Base-by-base conservation (phyloP, 2,888 invertebrate genomes). In the Parnassius smintheus region DNA sequence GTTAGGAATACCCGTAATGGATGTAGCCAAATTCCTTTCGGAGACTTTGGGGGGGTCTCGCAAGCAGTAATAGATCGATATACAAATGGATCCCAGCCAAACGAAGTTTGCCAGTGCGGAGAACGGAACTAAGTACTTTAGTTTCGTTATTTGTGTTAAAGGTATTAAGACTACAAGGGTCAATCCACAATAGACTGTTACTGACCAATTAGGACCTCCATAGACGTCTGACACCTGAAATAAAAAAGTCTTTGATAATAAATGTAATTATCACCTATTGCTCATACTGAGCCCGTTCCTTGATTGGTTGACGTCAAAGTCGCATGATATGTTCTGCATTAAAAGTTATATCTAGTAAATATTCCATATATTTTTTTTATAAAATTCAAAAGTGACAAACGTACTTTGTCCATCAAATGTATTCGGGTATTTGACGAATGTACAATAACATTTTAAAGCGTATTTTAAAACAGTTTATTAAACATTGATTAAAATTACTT, bases 81-180 rank as follows among this genome's bases (percentile, higher is more conserved):
- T 95, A 58, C 93, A 93, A 63, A 99, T 95, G 0, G 97, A 96
- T 0, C 92, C 85, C 0, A 96, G 89, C 91, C 98, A 96, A 45
- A 96, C 95, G 18, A 96, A 74, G 82, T 98, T 98, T 56, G 98
- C 98, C 44, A 97, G 79, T 52, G 96, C 94, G 0, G 98, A 98
- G 85, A 98, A 96, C 0, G 98, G 97, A 9, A 98, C 97, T 67
- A 99, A 86, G 76, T 95, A 95, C 78, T 95, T 96, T 0, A 98
- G 92, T 72, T 96, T 94, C 22, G 96, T 93, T 69, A 97, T 94
- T 80, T 95, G 95, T 4, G 94, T 94, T 25, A 96, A 89, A 0
- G 96, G 88, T 1, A 96, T 78, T 41, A 96, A 86, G 0, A 96
- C 94, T 2, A 96, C 82, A 11, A 96, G 85, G 0, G 95, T 87